Evolutionary conservation across 1,140 invertebrate species (phyloP).

Genomic region (Cotesia typhae): DNA sequence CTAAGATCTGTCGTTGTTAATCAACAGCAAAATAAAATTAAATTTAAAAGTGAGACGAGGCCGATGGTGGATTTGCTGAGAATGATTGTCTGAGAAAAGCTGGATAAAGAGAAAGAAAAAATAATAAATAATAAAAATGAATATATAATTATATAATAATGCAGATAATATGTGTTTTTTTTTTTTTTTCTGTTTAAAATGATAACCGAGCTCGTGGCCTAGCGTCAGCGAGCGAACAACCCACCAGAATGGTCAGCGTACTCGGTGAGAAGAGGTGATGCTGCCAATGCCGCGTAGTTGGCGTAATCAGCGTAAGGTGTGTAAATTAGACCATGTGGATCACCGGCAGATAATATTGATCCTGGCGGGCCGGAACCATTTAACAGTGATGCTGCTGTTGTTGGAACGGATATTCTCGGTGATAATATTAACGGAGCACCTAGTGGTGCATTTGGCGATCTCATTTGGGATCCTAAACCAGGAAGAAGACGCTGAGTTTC

Average conservation of each 20-base stretch:
- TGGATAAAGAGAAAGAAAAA: too few species aligned
- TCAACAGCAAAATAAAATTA: too few species aligned
- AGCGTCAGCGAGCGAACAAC: slow-evolving; percentile 84
- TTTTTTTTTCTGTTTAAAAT: slow-evolving; percentile 16
- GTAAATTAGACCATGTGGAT: slow-evolving; percentile 72
- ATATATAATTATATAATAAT: slow-evolving; percentile 55
- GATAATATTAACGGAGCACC: slow-evolving; percentile 89
- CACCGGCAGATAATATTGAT: slow-evolving; percentile 70
- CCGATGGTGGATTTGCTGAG: too few species aligned
- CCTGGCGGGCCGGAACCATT: slow-evolving; percentile 79
- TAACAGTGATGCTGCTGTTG: slow-evolving; percentile 76
- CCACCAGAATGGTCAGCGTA: slow-evolving; percentile 94
- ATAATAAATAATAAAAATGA: too few species aligned
- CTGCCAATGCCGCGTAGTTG: slow-evolving; percentile 85
- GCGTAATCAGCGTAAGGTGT: slow-evolving; percentile 87
- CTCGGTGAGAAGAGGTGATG: slow-evolving; percentile 84
- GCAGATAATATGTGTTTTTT: slow-evolving; percentile 26
- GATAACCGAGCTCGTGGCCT: slow-evolving; percentile 43
- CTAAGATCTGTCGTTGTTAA: too few species aligned
- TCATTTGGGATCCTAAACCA: slow-evolving; percentile 71
- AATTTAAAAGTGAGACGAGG: too few species aligned
- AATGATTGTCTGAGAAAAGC: too few species aligned
- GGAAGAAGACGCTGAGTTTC: slow-evolving; percentile 79
- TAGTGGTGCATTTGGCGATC: slow-evolving; percentile 74
- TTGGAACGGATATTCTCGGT: slow-evolving; percentile 83